Conservation (phyloP, 2,888 invertebrate genomes). For the Ectropis crepuscularia region DNA sequence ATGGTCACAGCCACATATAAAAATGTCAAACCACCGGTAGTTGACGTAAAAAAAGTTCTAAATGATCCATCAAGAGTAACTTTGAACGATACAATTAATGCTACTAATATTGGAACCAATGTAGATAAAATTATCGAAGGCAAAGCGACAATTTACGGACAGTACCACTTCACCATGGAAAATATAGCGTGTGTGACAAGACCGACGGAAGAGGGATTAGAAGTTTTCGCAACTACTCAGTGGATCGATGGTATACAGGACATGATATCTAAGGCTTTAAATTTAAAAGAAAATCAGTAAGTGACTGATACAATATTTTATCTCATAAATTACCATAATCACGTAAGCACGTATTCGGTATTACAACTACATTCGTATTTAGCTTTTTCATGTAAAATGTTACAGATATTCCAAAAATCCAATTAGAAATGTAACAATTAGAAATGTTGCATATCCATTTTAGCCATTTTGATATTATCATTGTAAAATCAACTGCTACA, state of each 20-base stretch:
- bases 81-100: constrained; percentile 30
- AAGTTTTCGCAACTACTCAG: constrained; percentile 86
- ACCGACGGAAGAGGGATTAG: constrained; percentile 89
- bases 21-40: constrained; percentile 61
- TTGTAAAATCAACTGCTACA: too few species aligned
- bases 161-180: constrained; percentile 91
- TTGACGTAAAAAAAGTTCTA: constrained; percentile 52
- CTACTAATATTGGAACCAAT: constrained; percentile 54
- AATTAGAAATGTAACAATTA: too few species aligned
- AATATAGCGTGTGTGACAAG: constrained; percentile 86
- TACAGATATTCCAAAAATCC: too few species aligned
- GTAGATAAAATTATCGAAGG: constrained; percentile 35
- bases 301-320: too few species aligned
- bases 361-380: too few species aligned
- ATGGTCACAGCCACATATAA: constrained; percentile 83
- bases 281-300: constrained; percentile 85
- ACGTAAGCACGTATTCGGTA: too few species aligned
- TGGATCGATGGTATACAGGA: constrained; percentile 85
- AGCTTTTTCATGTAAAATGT: too few species aligned
- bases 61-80: constrained; percentile 50
- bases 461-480: too few species aligned
- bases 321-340: too few species aligned
- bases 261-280: constrained; percentile 79
- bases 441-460: too few species aligned
- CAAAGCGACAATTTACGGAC: constrained; percentile 80